These are phyloP conservation scores for Eutolmus rufibarbis DNA, from an alignment of 2,888 invertebrate species.

Conservation along the genomic window DNA sequence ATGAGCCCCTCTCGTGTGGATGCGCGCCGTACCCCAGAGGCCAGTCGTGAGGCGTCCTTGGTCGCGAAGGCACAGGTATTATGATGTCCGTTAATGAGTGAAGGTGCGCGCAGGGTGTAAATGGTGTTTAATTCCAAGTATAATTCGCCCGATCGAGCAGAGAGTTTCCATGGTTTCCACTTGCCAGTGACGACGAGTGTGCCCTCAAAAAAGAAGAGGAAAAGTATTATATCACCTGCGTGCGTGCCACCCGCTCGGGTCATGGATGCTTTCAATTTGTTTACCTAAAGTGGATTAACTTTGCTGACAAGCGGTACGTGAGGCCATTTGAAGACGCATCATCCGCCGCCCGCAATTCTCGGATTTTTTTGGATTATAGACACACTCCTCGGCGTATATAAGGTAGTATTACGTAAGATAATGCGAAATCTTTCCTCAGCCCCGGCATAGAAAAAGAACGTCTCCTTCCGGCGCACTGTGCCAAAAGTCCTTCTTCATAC, in stretches of 20 bases:
- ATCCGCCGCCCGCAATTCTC: neutral
- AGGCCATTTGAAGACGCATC: constrained; percentile 3
- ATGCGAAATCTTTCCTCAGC: neutral
- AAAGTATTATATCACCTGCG: neutral
- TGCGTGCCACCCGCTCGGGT: constrained; percentile 7
- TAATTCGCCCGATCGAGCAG: neutral
- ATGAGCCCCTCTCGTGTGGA: neutral
- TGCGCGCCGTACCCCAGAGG: neutral
- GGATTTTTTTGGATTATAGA: constrained; percentile 36
- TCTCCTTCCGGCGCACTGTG: neutral
- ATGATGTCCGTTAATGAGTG: constrained; percentile 5
- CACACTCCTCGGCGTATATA: neutral
- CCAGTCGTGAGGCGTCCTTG: neutral
- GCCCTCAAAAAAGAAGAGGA: neutral
- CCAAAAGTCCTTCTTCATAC: neutral
- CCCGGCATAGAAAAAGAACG: neutral
- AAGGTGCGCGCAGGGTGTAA: neutral
- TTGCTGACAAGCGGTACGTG: constrained; percentile 25
- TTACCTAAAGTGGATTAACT: constrained; percentile 39
- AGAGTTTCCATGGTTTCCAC: neutral
- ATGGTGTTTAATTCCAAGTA: neutral
- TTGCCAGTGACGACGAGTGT: neutral
- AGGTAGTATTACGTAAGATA: constrained; percentile 16
- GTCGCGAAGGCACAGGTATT: neutral
- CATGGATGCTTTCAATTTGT: constrained; percentile 37